phyloP scores from a whole-genome alignment of 2,888 invertebrate genomes.

The Amphipyra tragopoginis region DNA sequence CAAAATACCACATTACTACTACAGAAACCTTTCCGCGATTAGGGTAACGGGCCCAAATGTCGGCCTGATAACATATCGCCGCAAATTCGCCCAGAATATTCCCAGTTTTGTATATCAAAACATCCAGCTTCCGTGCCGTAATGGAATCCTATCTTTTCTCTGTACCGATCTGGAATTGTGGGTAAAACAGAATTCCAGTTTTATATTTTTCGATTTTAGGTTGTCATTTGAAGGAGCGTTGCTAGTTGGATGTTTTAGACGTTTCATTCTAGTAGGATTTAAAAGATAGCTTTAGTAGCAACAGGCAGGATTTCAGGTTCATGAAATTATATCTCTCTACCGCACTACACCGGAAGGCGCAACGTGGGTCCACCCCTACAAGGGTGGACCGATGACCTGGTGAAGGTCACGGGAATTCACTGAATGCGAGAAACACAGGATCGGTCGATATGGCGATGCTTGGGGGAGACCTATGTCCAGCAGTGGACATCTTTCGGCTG shows the following conservation, averaged over 20 bases:
- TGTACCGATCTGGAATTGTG: constrained; percentile 15
- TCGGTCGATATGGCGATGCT: too few relatives aligned
- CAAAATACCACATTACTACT: constrained; percentile 7
- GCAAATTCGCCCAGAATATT: constrained; percentile 49
- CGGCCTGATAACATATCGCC: constrained; percentile 57
- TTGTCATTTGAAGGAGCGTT: neutral
- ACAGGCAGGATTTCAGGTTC: too few relatives aligned
- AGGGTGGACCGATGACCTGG: too few relatives aligned
- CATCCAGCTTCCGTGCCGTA: constrained; percentile 50
- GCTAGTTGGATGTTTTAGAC: neutral
- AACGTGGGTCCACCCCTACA: too few relatives aligned
- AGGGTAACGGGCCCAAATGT: constrained; percentile 52
- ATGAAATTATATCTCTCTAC: too few relatives aligned
- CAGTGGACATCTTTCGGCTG: too few relatives aligned
- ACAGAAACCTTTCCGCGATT: constrained; percentile 51
- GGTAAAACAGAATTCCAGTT: neutral
- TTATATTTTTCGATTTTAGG: constrained; percentile 18
- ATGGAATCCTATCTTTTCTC: constrained; percentile 55
- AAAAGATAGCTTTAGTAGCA: too few relatives aligned
- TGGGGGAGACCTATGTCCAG: too few relatives aligned
- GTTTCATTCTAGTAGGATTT: neutral
- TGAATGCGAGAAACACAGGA: too few relatives aligned
- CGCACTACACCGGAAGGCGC: too few relatives aligned
- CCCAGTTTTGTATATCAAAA: constrained; percentile 49
- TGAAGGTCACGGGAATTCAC: too few relatives aligned